These are phyloP conservation scores for Gryllus longicercus DNA, from an alignment of 2,888 invertebrate genomes.

Conservation along the genomic window DNA sequence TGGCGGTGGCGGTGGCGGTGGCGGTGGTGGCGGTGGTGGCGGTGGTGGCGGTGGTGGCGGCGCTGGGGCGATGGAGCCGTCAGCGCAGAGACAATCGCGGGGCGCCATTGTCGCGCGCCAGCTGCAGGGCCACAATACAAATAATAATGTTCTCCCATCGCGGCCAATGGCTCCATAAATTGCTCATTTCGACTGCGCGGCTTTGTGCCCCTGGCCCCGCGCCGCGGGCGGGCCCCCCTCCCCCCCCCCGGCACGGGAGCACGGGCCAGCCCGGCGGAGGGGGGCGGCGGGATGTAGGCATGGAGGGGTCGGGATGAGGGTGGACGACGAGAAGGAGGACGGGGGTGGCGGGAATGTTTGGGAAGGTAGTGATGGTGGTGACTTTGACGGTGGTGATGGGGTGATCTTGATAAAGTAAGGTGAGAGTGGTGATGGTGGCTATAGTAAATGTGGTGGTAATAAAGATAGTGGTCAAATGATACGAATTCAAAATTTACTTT, in stretches of 20 bases:
- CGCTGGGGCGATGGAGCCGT: not conserved
- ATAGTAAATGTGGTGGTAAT: too few relatives aligned
- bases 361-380: not conserved
- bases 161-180: slow-evolving; percentile 33
- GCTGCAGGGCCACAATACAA: not conserved
- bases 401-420: not conserved
- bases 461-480: too few relatives aligned
- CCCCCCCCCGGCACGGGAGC: too few relatives aligned
- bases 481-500: too few relatives aligned
- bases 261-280: too few relatives aligned
- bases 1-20: too few relatives aligned
- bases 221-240: not conserved
- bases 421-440: not conserved
- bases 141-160: slow-evolving; percentile 21
- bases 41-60: not conserved
- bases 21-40: not conserved
- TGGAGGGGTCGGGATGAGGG: not conserved
- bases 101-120: not conserved
- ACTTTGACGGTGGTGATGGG: not conserved
- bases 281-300: too few relatives aligned
- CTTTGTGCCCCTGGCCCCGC: not conserved
- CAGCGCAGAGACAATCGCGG: not conserved
- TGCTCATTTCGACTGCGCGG: slow-evolving; percentile 33
- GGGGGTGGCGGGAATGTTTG: not conserved
- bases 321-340: not conserved